These are phyloP conservation scores for Enteromius treurensis DNA, from an alignment of 2,797 vertebrate genomes.

Conservation along the genomic window DNA sequence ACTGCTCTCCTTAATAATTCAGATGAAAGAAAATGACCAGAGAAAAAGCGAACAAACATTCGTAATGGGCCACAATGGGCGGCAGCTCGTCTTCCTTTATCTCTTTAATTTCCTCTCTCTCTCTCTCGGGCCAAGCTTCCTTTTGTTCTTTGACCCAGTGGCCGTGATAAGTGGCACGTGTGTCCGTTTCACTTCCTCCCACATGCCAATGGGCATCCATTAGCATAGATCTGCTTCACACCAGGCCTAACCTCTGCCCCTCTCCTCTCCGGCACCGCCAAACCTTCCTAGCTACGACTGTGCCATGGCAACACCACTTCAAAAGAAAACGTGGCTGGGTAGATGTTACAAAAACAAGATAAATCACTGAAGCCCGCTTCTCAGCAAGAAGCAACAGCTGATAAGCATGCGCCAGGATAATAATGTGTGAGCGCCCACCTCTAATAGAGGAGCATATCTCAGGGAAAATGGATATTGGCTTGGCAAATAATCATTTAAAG, in stretches of 20 bases:
- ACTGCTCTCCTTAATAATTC: slow-evolving; percentile 27
- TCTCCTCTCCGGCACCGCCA: slow-evolving; percentile 26
- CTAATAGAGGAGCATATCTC: slow-evolving; percentile 55
- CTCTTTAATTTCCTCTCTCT: slow-evolving; percentile 33
- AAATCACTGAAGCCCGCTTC: slow-evolving; percentile 52
- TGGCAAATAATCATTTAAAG: slow-evolving; percentile 55
- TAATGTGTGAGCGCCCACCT: slow-evolving; percentile 50
- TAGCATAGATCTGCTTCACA: slow-evolving; percentile 70
- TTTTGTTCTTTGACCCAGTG: slow-evolving; percentile 56
- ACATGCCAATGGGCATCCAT: slow-evolving; percentile 62
- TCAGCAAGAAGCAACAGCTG: slow-evolving; percentile 55
- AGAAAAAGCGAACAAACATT: slow-evolving; percentile 41
- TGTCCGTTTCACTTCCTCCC: slow-evolving; percentile 51
- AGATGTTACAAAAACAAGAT: slow-evolving; percentile 58
- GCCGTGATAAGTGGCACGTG: slow-evolving; percentile 52
- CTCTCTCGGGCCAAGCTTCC: slow-evolving; percentile 48
- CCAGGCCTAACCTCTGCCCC: slow-evolving; percentile 62
- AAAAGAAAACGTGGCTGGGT: slow-evolving; percentile 59
- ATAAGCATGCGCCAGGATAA: slow-evolving; percentile 60
- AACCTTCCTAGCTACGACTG: slow-evolving; percentile 31
- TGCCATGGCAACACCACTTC: slow-evolving; percentile 58
- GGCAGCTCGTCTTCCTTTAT: slow-evolving; percentile 53
- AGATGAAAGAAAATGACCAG: slow-evolving; percentile 53
- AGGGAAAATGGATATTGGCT: slow-evolving; percentile 52
- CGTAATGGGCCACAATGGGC: slow-evolving; percentile 47